Evolutionary conservation across 2,113 vertebrate genomes (phyloP).

Genomic region (Nothoprocta pentlandii): DNA sequence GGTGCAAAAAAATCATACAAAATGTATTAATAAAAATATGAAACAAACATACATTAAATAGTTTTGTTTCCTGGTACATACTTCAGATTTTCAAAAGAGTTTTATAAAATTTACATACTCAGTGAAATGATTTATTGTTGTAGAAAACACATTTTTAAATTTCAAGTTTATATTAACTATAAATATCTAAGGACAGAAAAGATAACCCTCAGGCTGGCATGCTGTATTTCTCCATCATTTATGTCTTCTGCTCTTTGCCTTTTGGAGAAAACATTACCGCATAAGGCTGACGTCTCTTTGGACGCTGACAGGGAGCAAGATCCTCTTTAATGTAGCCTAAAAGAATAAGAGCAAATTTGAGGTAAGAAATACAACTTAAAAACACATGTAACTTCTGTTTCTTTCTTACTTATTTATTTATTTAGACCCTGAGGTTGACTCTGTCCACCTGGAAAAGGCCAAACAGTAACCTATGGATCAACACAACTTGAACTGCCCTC

Average conservation of each 20-base stretch:
- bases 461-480: neutral
- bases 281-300: constrained; percentile 89
- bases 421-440: neutral
- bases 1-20: constrained; percentile 75
- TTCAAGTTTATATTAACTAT: constrained; percentile 76
- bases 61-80: constrained; percentile 23
- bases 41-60: constrained; percentile 78
- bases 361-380: neutral
- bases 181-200: constrained; percentile 74
- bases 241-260: constrained; percentile 82
- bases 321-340: constrained; percentile 94
- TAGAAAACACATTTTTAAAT: constrained; percentile 49
- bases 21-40: constrained; percentile 60
- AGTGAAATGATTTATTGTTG: neutral
- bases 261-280: constrained; percentile 91
- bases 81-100: constrained; percentile 28
- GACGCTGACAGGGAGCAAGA: constrained; percentile 81
- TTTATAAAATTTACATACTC: constrained; percentile 53
- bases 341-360: constrained; percentile 5
- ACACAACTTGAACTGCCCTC: neutral
- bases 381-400: neutral
- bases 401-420: neutral
- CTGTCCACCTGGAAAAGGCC: neutral
- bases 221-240: constrained; percentile 33
- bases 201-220: neutral